Evolutionary conservation across 2,888 invertebrate species (phyloP).

Genomic region (Latheticus oryzae): DNA sequence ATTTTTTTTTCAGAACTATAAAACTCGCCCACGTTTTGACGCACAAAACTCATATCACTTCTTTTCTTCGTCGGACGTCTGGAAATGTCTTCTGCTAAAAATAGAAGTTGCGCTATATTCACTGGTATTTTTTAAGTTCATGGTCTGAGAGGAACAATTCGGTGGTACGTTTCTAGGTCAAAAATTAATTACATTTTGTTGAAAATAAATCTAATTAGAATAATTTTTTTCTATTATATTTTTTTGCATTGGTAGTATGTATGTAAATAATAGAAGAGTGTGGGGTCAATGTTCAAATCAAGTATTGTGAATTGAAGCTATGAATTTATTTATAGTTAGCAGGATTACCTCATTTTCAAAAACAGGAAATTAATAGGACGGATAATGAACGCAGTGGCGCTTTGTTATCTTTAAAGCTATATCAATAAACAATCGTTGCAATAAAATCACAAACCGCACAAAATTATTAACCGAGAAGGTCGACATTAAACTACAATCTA

Average conservation of each 20-base stretch:
- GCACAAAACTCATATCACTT: too few species aligned
- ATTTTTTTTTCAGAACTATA: neutral
- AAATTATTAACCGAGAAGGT: constrained; percentile 6
- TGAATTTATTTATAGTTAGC: constrained; percentile 26
- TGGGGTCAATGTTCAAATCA: constrained; percentile 47
- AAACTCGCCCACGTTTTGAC: constrained; percentile 9
- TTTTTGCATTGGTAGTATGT: too few species aligned
- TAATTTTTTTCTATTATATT: too few species aligned
- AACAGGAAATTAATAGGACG: constrained; percentile 28
- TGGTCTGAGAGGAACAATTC: constrained; percentile 2
- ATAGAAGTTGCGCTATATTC: constrained; percentile 22
- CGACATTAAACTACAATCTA: too few species aligned
- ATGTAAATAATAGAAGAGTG: constrained; percentile 41
- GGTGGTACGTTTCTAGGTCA: constrained; percentile 1
- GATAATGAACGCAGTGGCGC: constrained; percentile 16
- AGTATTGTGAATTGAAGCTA: constrained; percentile 39
- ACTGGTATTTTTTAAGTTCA: constrained; percentile 16
- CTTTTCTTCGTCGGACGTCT: constrained; percentile 13
- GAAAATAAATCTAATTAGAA: neutral
- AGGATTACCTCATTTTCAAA: constrained; percentile 33
- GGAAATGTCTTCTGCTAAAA: constrained; percentile 28
- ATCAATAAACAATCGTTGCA: constrained; percentile 7
- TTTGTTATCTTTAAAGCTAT: constrained; percentile 6
- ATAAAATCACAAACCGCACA: constrained; percentile 4
- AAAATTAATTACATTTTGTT: neutral